phyloP scores from a whole-genome alignment of 2,888 invertebrate species.

The Drosophila silvestris region DNA sequence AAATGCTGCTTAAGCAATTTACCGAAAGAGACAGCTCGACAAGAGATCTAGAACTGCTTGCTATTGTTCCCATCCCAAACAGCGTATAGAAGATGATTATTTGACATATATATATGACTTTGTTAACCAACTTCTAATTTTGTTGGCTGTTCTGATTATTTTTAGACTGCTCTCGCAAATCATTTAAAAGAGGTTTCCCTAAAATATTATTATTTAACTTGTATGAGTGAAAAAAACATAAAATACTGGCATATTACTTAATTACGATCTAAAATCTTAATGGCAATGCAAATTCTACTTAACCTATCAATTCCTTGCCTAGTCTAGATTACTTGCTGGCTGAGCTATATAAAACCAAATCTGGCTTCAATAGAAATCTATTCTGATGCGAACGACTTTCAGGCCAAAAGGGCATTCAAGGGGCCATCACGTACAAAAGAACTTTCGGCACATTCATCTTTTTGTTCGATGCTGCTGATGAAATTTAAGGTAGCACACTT shows the following conservation, averaged over 20 bases:
- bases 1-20: background rate
- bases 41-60: background rate
- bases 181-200: background rate
- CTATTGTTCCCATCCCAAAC: background rate
- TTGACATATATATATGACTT: no score
- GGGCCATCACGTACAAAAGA: background rate
- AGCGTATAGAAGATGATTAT: no score
- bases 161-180: fast-evolving
- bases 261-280: background rate
- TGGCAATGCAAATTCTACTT: background rate
- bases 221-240: fast-evolving
- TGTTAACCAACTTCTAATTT: no score
- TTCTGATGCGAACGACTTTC: background rate
- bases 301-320: background rate
- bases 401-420: background rate
- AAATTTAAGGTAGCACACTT: constrained; percentile 66
- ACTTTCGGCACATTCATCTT: constrained; percentile 1
- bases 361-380: background rate
- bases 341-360: background rate
- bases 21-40: background rate
- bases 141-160: background rate
- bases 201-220: background rate
- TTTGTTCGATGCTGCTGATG: constrained; percentile 19
- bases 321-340: background rate
- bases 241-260: background rate